Base-by-base conservation (phyloP, 1,140 invertebrate genomes). In the Dendrolimus punctatus region DNA sequence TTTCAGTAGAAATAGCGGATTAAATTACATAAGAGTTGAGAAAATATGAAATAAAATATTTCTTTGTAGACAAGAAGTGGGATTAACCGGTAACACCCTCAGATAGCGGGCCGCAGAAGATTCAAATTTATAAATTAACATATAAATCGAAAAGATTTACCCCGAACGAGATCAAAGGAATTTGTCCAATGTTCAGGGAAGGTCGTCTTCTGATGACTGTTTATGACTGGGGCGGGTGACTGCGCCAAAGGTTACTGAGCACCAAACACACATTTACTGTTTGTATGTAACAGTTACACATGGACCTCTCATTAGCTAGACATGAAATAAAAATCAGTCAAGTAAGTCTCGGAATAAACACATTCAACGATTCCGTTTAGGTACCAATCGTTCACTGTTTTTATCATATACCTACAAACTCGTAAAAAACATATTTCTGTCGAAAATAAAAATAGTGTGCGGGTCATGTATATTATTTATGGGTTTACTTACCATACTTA, bases 131-230 rank as follows among this genome's bases (percentile, higher is more conserved):
- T 63, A 77, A 83, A 84, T 84, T 84, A 80, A 78, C 80, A 84
- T 84, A 81, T 81, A 84, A 84, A 84, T 84, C 78, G 80, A 84
- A 84, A 81, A 80, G 77, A 78, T 81, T 84, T 80, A 76, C 80
- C 80, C 73, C 79, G 79, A 83, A 84, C 75, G 80, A 80, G 80
- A 84, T 84, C 78, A 81, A 81, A 81, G 72, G 78, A 80, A 84
- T 81, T 80, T 83, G 77, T 77, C 68, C 68, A 65, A 73, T 72
- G 73, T 71, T 66, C 54, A 55, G 72, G 64, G 60, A 58, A 53
- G 53, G 52, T 54, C 55, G 49, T 47, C 56, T 47, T 48, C 61
- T 80, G 77, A 80, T 80, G 76, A 80, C 67, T 78, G 70, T 83
- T 83, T 83, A 80, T 74, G 57, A 67, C 48, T 50, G 50, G 60